These are phyloP conservation scores for Champsocephalus esox DNA, from an alignment of 2,797 vertebrate genomes.

Conservation along the genomic window DNA sequence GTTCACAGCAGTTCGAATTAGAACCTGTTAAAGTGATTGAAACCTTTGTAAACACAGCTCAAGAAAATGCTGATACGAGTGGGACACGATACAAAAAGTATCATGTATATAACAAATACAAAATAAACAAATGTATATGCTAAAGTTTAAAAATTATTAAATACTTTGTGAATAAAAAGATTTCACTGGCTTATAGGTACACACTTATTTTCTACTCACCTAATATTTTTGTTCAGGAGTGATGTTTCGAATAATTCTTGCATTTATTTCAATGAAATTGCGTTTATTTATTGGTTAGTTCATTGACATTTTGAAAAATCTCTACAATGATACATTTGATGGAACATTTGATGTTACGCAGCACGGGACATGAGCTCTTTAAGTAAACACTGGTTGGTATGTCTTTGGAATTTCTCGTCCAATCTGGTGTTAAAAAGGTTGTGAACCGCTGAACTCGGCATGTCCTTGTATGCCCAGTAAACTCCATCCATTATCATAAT, in stretches of 20 bases:
- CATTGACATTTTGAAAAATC: neutral
- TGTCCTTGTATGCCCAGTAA: constrained; percentile 56
- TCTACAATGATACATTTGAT: neutral
- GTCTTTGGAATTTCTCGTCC: constrained; percentile 62
- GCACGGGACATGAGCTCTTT: constrained; percentile 8
- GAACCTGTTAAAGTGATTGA: constrained; percentile 2
- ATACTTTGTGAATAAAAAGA: neutral
- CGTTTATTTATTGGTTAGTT: neutral
- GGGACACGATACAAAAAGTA: neutral
- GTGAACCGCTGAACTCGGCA: constrained; percentile 62
- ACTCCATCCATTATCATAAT: constrained; percentile 69
- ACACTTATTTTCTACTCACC: neutral
- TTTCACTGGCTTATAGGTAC: neutral
- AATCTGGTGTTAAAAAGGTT: constrained; percentile 49
- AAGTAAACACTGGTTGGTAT: constrained; percentile 38
- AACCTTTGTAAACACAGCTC: constrained; percentile 7
- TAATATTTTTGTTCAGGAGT: neutral
- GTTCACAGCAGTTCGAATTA: neutral
- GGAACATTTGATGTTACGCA: neutral
- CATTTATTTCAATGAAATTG: neutral
- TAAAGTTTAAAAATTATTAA: too few relatives aligned
- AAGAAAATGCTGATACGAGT: neutral
- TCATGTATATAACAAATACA: neutral
- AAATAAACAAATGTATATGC: neutral
- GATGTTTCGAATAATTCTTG: neutral